Base-by-base conservation (phyloP, 2,888 invertebrate species). In the Dermolepida albohirtum region DNA sequence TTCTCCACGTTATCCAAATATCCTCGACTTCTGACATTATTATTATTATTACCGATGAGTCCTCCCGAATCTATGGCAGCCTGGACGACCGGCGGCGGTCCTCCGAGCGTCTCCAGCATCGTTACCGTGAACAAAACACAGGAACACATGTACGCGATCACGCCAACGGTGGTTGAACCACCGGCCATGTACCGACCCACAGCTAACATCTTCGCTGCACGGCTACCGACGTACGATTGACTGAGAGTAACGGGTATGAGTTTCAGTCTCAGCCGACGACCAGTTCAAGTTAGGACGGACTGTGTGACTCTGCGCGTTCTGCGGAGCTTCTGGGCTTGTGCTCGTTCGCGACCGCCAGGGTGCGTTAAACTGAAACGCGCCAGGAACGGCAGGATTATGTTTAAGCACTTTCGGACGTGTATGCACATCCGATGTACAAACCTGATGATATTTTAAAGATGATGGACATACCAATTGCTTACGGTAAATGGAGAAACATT, bases 91-190 rank as follows among this genome's bases (percentile, higher is more conserved):
- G 17, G 17, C 16, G 54, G 17, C 12, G 44, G 40, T 29, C n/a
- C 43, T 16, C 22, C 57, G 57, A 57, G 11, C 65, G 73, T 73
- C 66, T 51, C 67, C 41, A 69, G 55, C 59, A 69, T 70, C 69
- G 67, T 70, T 71, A 73, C 73, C 69, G 69, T 73, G 72, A 73
- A 74, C 50, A 75, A 66, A 69, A 73, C 76, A 57, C 57, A 57
- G 70, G 73, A 68, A 70, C 75, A 77, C 75, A 76, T 73, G 74
- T 75, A 74, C 74, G 75, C 70, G 67, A 70, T 75, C 64, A 72
- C 63, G 70, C 72, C 70, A 75, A 74, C 74, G 40, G 64, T 51
- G 41, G 41, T 34, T 67, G 68, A 54, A 17, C 50, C 17, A 22
- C 22, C 50, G 44, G 34, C 34, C 34, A 34, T 34, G 34, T 34